phyloP scores from a whole-genome alignment of 1,140 invertebrate species.

The Bicyclus anynana region DNA sequence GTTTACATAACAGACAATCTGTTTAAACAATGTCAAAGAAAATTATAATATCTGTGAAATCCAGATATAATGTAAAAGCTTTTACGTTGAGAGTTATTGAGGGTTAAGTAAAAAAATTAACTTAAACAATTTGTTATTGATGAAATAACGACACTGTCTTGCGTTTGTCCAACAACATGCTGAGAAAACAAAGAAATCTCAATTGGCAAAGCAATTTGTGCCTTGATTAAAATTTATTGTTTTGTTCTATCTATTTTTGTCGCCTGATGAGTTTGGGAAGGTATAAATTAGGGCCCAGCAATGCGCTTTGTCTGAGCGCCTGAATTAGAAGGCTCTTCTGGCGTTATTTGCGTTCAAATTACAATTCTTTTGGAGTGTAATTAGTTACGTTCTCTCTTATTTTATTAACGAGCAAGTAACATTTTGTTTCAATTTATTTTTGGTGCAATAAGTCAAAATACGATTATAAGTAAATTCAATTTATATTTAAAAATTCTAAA shows the following conservation, averaged over 20 bases:
- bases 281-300: slow-evolving; percentile 30
- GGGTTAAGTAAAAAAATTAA: too few species aligned
- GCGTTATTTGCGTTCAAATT: slow-evolving; percentile 13
- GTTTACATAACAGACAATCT: too few species aligned
- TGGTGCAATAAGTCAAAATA: too few species aligned
- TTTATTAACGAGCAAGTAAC: neutral
- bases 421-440: too few species aligned
- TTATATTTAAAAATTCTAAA: too few species aligned
- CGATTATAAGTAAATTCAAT: too few species aligned
- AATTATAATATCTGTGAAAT: too few species aligned
- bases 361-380: slow-evolving; percentile 6
- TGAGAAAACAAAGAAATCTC: slow-evolving; percentile 26
- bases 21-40: too few species aligned
- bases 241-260: slow-evolving; percentile 21
- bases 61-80: too few species aligned
- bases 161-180: neutral
- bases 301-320: slow-evolving; percentile 5
- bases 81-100: too few species aligned
- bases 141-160: neutral
- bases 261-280: slow-evolving; percentile 27
- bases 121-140: too few species aligned
- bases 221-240: slow-evolving; percentile 37
- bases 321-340: slow-evolving; percentile 6
- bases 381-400: slow-evolving; percentile 1
- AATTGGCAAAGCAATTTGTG: slow-evolving; percentile 29